These are phyloP conservation scores for Origma solitaria DNA, from an alignment of 2,113 vertebrate genomes.

Conservation along the genomic window DNA sequence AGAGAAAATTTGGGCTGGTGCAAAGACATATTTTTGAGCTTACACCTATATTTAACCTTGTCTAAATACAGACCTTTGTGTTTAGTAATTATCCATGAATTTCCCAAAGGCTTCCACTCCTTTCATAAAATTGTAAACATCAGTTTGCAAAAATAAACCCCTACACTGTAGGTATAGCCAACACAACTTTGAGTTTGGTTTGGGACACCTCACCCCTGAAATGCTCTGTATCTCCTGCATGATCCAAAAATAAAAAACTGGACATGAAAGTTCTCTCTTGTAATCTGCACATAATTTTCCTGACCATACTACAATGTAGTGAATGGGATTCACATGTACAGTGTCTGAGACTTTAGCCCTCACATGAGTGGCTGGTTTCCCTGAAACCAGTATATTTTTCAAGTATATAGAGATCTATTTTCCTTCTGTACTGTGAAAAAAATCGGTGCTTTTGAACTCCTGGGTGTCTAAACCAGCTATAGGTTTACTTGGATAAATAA, in stretches of 20 bases:
- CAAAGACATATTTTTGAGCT: background rate
- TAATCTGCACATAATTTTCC: background rate
- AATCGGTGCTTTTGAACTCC: background rate
- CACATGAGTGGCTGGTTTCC: background rate
- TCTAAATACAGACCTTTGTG: background rate
- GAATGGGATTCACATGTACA: background rate
- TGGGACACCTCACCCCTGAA: background rate
- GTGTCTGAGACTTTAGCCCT: background rate
- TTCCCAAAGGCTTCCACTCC: background rate
- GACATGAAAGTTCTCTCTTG: background rate
- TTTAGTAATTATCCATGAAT: background rate
- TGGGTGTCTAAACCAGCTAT: background rate
- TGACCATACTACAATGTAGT: fast-evolving
- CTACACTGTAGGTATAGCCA: background rate
- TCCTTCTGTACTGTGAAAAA: background rate
- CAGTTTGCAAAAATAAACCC: background rate
- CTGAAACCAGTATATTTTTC: background rate
- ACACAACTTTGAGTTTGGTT: background rate
- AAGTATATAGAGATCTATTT: background rate
- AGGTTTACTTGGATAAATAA: background rate
- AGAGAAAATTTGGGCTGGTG: background rate
- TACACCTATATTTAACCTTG: conserved; percentile 42
- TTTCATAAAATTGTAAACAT: background rate
- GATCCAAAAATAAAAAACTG: background rate
- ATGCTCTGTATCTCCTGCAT: background rate